Evolutionary conservation across 2,113 vertebrate species (phyloP).

Genomic region (Sakesphorus luctuosus): DNA sequence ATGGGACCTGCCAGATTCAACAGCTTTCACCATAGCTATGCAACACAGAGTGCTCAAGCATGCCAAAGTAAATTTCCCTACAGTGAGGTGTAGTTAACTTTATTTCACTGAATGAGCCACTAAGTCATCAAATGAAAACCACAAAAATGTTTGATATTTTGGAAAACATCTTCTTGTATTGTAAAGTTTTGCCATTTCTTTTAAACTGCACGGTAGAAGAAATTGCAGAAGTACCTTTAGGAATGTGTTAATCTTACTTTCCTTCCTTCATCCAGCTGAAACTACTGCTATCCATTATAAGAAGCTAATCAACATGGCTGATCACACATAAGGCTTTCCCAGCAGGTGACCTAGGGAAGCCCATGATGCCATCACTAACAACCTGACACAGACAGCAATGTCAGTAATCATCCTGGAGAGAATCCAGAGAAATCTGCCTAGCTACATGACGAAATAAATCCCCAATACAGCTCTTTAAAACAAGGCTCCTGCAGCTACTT

Average conservation of each 20-base stretch:
- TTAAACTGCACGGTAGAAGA: not conserved
- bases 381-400: not conserved
- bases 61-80: slow-evolving; percentile 62
- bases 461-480: not conserved
- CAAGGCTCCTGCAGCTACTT: not conserved
- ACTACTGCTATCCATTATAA: not conserved
- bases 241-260: slow-evolving; percentile 9
- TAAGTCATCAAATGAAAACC: slow-evolving; percentile 32
- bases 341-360: not conserved
- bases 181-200: slow-evolving; percentile 23
- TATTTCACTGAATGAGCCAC: slow-evolving; percentile 21
- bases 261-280: not conserved
- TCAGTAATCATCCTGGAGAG: not conserved
- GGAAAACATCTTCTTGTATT: not conserved
- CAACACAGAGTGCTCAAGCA: not conserved
- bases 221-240: not conserved
- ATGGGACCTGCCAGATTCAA: slow-evolving; percentile 68
- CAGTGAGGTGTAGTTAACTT: slow-evolving; percentile 44
- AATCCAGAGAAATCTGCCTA: not conserved
- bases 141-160: slow-evolving; percentile 46
- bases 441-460: not conserved
- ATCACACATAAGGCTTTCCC: not conserved
- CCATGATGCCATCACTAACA: not conserved
- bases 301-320: not conserved
- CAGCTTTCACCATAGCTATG: slow-evolving; percentile 47